phyloP scores from a whole-genome alignment of 2,113 vertebrate species.

The Anthoscopus minutus region DNA sequence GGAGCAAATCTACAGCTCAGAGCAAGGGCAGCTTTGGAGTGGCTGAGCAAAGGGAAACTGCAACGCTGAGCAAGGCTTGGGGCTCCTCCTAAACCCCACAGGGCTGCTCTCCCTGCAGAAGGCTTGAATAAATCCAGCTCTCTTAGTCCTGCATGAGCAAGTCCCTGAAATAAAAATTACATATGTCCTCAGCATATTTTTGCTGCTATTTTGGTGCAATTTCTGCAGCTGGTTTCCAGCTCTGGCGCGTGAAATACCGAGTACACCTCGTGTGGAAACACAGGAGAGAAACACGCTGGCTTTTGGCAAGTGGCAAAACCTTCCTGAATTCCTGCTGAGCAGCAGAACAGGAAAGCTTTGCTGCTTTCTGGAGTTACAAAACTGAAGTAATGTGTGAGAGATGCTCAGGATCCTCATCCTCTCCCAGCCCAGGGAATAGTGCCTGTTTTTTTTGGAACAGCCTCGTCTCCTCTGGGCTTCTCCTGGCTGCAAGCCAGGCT shows the following conservation, averaged over 20 bases:
- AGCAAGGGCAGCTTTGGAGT: neutral
- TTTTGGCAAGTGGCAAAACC: neutral
- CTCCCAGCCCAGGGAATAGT: neutral
- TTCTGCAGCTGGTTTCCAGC: neutral
- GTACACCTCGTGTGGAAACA: neutral
- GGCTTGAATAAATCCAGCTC: neutral
- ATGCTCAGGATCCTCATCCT: neutral
- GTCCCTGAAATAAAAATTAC: neutral
- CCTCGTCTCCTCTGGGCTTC: neutral
- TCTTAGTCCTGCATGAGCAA: neutral
- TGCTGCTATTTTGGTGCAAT: neutral
- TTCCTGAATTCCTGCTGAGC: neutral
- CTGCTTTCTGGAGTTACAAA: neutral
- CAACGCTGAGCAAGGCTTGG: neutral
- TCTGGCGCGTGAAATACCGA: neutral
- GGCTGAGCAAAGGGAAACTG: neutral
- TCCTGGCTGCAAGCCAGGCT: neutral
- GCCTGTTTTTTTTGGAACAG: rapidly evolving
- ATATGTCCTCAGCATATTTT: neutral
- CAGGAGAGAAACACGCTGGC: too few species aligned
- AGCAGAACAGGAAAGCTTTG: neutral
- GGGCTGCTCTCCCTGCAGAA: neutral
- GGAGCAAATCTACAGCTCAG: rapidly evolving
- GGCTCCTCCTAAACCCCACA: neutral
- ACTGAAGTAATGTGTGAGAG: neutral